These are phyloP conservation scores for Pogonocichla stellata DNA, from an alignment of 2,113 vertebrate genomes.

Conservation along the genomic window DNA sequence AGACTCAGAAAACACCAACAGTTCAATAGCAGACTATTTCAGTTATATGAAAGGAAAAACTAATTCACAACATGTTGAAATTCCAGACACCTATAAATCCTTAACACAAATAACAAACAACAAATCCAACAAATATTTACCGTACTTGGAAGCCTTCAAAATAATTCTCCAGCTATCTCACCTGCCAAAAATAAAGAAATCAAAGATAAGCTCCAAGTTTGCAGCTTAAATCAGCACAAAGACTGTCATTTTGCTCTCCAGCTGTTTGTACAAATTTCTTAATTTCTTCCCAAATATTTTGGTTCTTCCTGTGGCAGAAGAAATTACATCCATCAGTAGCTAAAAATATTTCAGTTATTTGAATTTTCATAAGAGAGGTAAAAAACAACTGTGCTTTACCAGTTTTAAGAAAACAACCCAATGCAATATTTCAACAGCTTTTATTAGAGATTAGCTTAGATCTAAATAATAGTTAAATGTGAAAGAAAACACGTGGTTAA, in stretches of 20 bases:
- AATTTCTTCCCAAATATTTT: neutral
- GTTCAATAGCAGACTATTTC: neutral
- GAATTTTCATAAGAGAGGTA: neutral
- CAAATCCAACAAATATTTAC: neutral
- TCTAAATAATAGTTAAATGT: neutral
- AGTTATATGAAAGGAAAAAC: neutral
- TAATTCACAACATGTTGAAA: neutral
- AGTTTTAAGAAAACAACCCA: neutral
- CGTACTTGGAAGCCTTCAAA: neutral
- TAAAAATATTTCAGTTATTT: neutral
- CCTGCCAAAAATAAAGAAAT: neutral
- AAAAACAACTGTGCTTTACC: neutral
- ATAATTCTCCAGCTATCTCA: neutral
- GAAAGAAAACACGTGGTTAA: neutral
- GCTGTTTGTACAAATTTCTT: neutral
- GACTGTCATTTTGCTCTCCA: neutral
- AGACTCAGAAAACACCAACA: neutral
- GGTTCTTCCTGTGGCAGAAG: neutral
- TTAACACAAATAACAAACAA: neutral
- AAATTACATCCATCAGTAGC: neutral
- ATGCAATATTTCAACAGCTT: neutral
- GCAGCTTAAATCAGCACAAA: neutral
- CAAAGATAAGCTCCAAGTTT: neutral
- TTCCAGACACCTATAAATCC: neutral
- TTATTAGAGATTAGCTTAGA: neutral